These are phyloP conservation scores for Epistrophe grossulariae DNA, from an alignment of 2,888 invertebrate genomes.

Conservation along the genomic window DNA sequence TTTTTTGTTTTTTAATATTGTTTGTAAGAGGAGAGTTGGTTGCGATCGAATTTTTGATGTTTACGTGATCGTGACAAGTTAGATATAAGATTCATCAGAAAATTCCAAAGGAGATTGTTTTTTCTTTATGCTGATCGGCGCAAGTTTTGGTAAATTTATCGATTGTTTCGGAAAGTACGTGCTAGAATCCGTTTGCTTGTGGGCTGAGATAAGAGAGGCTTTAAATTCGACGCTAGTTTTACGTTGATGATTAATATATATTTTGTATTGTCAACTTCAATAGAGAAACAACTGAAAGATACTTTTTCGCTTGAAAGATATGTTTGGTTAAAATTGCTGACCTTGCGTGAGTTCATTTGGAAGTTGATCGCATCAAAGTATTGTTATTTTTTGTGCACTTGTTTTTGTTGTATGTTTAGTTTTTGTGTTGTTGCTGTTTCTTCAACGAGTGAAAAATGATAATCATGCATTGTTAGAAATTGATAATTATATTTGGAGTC, in stretches of 20 bases:
- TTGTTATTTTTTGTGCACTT: slow-evolving; percentile 23
- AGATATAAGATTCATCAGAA: background rate
- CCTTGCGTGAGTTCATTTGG: slow-evolving; percentile 37
- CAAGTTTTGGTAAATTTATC: slow-evolving; percentile 38
- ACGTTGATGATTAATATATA: slow-evolving; percentile 26
- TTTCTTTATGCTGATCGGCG: slow-evolving; percentile 32
- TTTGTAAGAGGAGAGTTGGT: background rate
- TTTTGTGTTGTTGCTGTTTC: background rate
- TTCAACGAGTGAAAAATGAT: slow-evolving; percentile 2
- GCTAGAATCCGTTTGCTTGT: slow-evolving; percentile 35
- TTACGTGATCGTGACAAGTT: slow-evolving; percentile 53
- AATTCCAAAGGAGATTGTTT: slow-evolving; percentile 43
- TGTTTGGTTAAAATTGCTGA: slow-evolving; percentile 36
- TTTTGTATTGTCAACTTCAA: slow-evolving; percentile 37
- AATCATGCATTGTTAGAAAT: slow-evolving; percentile 46
- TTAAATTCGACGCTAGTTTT: slow-evolving; percentile 9
- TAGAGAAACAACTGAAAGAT: slow-evolving; percentile 33
- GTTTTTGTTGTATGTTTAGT: background rate
- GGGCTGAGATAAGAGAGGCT: background rate
- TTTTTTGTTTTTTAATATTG: background rate
- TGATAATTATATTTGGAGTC: slow-evolving; percentile 15
- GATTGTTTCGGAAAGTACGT: slow-evolving; percentile 50
- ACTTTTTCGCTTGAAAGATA: slow-evolving; percentile 1
- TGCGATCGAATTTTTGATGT: slow-evolving; percentile 24
- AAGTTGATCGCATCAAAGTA: slow-evolving; percentile 35